Percentiles rank a stretch among this genome's conserved stretches.
Conservation (phyloP, 2,113 vertebrate genomes). For the Eurypyga helias region DNA sequence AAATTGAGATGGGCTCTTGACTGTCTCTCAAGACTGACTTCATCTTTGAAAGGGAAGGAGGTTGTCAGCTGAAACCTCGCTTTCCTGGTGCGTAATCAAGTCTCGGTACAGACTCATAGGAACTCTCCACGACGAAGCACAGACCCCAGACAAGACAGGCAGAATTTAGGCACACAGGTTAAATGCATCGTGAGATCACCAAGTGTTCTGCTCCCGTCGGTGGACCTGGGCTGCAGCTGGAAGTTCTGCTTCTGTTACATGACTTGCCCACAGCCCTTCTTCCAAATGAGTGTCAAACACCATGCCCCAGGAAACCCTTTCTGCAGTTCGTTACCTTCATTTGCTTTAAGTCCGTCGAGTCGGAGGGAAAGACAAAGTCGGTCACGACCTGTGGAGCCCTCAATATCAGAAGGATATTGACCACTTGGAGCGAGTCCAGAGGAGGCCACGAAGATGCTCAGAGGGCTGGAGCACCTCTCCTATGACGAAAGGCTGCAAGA, state of each 20-base stretch:
- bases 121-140: not conserved
- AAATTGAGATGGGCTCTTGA: not conserved
- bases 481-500: too few relatives aligned
- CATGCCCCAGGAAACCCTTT: not conserved
- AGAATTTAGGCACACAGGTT: not conserved
- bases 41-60: not conserved
- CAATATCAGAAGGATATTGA: too few relatives aligned
- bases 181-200: not conserved
- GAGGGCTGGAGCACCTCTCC: too few relatives aligned
- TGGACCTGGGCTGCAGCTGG: too few relatives aligned
- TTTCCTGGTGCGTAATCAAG: not conserved
- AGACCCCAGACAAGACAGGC: not conserved
- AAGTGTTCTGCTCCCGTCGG: not conserved
- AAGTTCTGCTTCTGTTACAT: not conserved
- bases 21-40: not conserved
- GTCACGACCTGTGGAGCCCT: too few relatives aligned
- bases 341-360: not conserved
- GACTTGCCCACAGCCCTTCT: not conserved
- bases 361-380: not conserved
- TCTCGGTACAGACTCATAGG: not conserved
- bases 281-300: not conserved
- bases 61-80: not conserved
- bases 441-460: too few relatives aligned
- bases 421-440: too few relatives aligned
- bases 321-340: not conserved